phyloP scores from a whole-genome alignment of 2,888 invertebrate genomes.

The Microplitis deprimator region DNA sequence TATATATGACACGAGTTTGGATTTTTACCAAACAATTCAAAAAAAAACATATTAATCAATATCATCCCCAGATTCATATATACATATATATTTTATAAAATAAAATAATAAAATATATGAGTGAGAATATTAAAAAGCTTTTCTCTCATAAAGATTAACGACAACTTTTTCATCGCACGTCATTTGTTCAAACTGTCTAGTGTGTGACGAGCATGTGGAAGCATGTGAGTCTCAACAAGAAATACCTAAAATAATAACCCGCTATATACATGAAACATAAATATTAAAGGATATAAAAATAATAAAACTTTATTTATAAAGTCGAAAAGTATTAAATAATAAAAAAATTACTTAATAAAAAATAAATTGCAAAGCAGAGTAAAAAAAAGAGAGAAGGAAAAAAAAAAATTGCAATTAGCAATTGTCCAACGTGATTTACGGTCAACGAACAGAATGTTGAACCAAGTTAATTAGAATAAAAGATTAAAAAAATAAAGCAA shows the following conservation, averaged over 20 bases:
- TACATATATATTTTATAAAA: not conserved
- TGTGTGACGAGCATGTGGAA: conserved; percentile 17
- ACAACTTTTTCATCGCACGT: conserved; percentile 23
- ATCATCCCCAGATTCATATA: not conserved
- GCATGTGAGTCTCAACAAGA: not conserved
- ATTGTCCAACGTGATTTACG: conserved; percentile 10
- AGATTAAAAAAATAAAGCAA: conserved; percentile 10
- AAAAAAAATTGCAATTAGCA: conserved; percentile 3
- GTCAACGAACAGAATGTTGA: conserved; percentile 24
- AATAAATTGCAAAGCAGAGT: conserved; percentile 3
- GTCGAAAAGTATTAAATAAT: conserved; percentile 9
- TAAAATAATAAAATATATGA: conserved; percentile 25
- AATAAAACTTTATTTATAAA: not conserved
- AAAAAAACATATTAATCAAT: conserved; percentile 37
- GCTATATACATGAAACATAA: not conserved
- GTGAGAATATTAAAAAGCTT: conserved; percentile 37
- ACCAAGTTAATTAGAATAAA: conserved; percentile 11
- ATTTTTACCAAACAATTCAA: conserved; percentile 36
- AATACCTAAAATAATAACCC: conserved; percentile 1
- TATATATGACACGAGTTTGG: conserved; percentile 19
- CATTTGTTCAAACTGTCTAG: conserved; percentile 16
- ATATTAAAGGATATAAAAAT: not conserved
- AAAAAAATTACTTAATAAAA: not conserved
- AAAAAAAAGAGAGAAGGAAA: not conserved
- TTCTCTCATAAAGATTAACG: conserved; percentile 38